Percentiles rank a stretch among this genome's conserved stretches.
Conservation (phyloP, 2,888 invertebrate genomes). For the Aspidiotus rigidus region DNA sequence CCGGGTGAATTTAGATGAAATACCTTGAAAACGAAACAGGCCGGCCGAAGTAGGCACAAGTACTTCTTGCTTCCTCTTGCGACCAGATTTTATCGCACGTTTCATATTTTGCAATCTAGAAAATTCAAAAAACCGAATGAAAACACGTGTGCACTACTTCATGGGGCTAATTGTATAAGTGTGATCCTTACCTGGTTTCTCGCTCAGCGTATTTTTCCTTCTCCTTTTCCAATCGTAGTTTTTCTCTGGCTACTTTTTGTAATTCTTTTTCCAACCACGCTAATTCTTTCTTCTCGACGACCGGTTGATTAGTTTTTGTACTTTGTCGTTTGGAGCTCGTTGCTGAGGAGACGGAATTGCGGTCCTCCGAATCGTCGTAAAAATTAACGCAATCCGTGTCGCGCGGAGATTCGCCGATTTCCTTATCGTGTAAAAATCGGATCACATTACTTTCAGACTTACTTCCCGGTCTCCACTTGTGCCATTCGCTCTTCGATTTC, state of each 20-base stretch:
- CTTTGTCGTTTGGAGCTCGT: neutral
- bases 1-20: slow-evolving; percentile 78
- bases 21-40: slow-evolving; percentile 73
- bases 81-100: slow-evolving; percentile 46
- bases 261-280: slow-evolving; percentile 53
- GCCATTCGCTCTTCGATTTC: slow-evolving; percentile 37
- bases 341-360: neutral
- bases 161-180: too few species aligned
- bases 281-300: slow-evolving; percentile 38
- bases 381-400: slow-evolving; percentile 22
- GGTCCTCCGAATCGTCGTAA: slow-evolving; percentile 31
- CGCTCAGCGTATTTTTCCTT: slow-evolving; percentile 55
- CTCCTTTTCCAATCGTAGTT: slow-evolving; percentile 52
- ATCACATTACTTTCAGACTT: slow-evolving; percentile 31
- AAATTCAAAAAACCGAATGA: neutral
- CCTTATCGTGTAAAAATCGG: slow-evolving; percentile 20
- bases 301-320: slow-evolving; percentile 17
- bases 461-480: slow-evolving; percentile 33
- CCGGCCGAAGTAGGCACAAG: slow-evolving; percentile 74
- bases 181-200: slow-evolving; percentile 49
- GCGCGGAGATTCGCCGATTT: slow-evolving; percentile 7
- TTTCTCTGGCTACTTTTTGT: slow-evolving; percentile 54
- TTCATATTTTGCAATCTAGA: slow-evolving; percentile 51
- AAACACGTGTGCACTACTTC: too few species aligned
- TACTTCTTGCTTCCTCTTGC: slow-evolving; percentile 57